These are phyloP conservation scores for Caenorhabditis inopinata DNA, from an alignment of 1,140 invertebrate species.

Conservation along the genomic window DNA sequence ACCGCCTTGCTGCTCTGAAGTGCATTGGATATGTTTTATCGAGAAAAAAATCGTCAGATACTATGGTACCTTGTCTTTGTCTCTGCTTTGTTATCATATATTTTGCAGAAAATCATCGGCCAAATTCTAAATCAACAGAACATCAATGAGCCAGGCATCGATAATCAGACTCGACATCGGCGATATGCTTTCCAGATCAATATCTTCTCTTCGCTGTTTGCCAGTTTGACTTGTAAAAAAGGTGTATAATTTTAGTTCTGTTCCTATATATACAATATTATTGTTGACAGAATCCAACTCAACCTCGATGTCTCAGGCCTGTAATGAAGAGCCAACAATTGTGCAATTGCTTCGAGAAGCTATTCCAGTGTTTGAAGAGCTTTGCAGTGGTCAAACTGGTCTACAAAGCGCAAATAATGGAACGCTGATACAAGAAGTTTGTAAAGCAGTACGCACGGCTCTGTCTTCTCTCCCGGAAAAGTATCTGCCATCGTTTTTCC, in stretches of 20 bases:
- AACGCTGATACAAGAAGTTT: neutral
- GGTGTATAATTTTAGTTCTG: too few relatives aligned
- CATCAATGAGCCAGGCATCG: neutral
- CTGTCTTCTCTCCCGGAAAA: neutral
- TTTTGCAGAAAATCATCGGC: neutral
- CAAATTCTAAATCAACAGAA: constrained; percentile 3
- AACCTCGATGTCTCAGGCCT: too few relatives aligned
- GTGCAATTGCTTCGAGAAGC: neutral
- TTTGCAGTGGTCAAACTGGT: neutral
- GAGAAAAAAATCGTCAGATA: neutral
- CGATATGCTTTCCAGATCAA: constrained; percentile 10
- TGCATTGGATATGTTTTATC: constrained; percentile 18
- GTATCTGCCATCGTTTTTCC: neutral
- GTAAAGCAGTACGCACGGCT: neutral
- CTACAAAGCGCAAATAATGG: neutral
- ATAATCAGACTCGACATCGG: neutral
- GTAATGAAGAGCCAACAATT: neutral
- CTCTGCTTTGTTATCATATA: neutral
- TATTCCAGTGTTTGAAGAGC: neutral
- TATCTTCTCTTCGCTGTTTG: neutral
- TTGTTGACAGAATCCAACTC: neutral
- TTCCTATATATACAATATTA: too few relatives aligned
- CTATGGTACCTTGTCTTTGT: neutral
- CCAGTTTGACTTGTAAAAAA: neutral
- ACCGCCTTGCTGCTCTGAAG: neutral